These are phyloP conservation scores for Troilus luridus DNA, from an alignment of 2,888 invertebrate genomes.

Conservation along the genomic window DNA sequence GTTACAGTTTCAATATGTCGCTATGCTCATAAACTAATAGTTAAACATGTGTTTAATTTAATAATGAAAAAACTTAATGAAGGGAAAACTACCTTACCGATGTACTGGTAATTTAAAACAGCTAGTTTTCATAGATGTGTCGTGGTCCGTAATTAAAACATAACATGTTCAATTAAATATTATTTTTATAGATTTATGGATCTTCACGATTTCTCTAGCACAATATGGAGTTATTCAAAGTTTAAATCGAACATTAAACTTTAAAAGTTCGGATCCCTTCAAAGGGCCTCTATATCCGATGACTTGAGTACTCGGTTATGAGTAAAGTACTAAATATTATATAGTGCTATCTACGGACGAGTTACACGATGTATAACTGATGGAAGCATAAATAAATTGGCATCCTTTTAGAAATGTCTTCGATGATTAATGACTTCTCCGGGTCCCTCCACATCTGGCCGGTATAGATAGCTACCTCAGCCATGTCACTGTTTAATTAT, in stretches of 20 bases:
- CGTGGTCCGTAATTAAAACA: too few relatives aligned
- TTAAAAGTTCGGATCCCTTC: not conserved
- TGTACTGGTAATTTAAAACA: too few relatives aligned
- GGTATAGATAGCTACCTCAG: conserved; percentile 1
- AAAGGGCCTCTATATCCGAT: not conserved
- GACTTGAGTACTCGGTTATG: conserved; percentile 15
- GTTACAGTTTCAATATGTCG: too few relatives aligned
- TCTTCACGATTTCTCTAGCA: not conserved
- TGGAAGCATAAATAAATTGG: not conserved
- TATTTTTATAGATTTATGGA: not conserved
- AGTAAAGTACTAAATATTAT: not conserved
- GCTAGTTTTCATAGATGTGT: too few relatives aligned
- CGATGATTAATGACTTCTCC: not conserved
- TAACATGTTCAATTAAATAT: too few relatives aligned
- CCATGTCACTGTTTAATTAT: conserved; percentile 44
- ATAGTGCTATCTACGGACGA: conserved; percentile 33
- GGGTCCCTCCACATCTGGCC: not conserved
- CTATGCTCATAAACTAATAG: too few relatives aligned
- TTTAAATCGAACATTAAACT: not conserved
- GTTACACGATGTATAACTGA: conserved; percentile 21
- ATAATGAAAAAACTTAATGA: too few relatives aligned
- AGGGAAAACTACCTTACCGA: too few relatives aligned
- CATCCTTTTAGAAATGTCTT: conserved; percentile 18
- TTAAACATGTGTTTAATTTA: too few relatives aligned
- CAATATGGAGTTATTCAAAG: not conserved